Base-by-base conservation (phyloP, 1,140 invertebrate genomes). In the Drosophila setifemur region DNA sequence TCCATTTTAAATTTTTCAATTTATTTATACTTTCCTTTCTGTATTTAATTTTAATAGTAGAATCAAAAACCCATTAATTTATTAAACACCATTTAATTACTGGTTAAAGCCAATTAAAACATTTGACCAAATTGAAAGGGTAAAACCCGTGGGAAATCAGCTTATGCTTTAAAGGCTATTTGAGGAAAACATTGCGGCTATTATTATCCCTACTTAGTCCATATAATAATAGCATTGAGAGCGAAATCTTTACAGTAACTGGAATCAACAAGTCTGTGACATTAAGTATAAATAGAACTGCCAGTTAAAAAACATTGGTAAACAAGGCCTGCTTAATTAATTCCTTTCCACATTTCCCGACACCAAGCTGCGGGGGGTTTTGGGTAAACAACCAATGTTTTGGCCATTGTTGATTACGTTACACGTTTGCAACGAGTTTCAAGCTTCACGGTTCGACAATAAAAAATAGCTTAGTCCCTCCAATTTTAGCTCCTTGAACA, bases 371-470 rank as follows among this genome's bases (percentile, higher is more conserved):
- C 14, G 19, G 26, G 2, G 50, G 57, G 57, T 14, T 35, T 33
- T 57, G 19, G 26, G 42, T 48, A 63, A 63, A 63, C 54, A 63
- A 11, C 40, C n/a, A 8, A 7, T n/a, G 16, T 8, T n/a, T 11
- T 9, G 3, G 19, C 25, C 14, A 25, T 23, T 29, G 23, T 42
- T 47, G 45, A 73, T 73, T 67, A 60, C 73, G 60, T 83, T 77
- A 73, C 40, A 68, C 47, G 29, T 48, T 50, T 48, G 11, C 26
- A 43, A 54, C 47, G 26, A 71, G 61, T 68, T 72, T 57, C 33
- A 14, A 74, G 55, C 49, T 55, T 31, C 47, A 69, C 19, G 67
- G 9, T 9, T 52, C 28, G 54, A 47, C 54, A 83, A 54, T 72
- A 57, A 67, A 68, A 73, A 35, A 48, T 73, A 57, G 39, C 19